Evolutionary conservation across 2,888 invertebrate species (phyloP).

Genomic region (Branchinecta sandiegonensis): DNA sequence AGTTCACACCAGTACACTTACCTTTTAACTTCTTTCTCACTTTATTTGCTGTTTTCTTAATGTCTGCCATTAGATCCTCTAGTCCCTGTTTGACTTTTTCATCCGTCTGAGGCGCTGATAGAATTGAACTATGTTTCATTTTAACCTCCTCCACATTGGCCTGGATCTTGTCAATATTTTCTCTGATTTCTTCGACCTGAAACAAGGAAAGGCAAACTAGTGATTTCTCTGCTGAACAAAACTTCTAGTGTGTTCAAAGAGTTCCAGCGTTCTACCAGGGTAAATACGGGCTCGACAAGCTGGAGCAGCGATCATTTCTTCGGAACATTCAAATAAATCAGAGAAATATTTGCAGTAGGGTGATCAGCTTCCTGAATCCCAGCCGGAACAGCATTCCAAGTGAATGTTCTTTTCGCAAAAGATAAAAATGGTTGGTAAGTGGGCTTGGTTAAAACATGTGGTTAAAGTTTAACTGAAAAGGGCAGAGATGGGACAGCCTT

Average conservation of each 20-base stretch:
- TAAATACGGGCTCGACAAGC: not conserved
- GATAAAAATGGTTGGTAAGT: too few species aligned
- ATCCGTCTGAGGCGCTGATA: constrained; percentile 96
- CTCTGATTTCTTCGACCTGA: constrained; percentile 97
- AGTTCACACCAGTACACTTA: constrained; percentile 36
- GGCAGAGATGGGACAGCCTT: too few species aligned
- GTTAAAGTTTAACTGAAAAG: too few species aligned
- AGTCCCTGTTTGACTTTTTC: constrained; percentile 99
- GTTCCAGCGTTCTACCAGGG: too few species aligned
- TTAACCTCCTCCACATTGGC: constrained; percentile 99
- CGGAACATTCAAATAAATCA: too few species aligned
- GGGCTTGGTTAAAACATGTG: too few species aligned
- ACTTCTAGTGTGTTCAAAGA: too few species aligned
- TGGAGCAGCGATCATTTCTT: not conserved
- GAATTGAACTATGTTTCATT: constrained; percentile 98
- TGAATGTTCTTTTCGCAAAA: too few species aligned
- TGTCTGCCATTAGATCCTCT: constrained; percentile 99
- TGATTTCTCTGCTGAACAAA: too few species aligned
- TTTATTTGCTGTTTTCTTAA: constrained; percentile 99
- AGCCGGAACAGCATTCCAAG: too few species aligned
- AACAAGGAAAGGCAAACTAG: constrained; percentile 30
- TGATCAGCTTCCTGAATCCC: too few species aligned
- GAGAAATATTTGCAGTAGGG: too few species aligned
- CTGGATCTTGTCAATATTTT: constrained; percentile 99
- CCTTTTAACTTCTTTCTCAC: constrained; percentile 98